These are phyloP conservation scores for Charadrius vociferus DNA, from an alignment of 2,113 vertebrate genomes.

Conservation along the genomic window DNA sequence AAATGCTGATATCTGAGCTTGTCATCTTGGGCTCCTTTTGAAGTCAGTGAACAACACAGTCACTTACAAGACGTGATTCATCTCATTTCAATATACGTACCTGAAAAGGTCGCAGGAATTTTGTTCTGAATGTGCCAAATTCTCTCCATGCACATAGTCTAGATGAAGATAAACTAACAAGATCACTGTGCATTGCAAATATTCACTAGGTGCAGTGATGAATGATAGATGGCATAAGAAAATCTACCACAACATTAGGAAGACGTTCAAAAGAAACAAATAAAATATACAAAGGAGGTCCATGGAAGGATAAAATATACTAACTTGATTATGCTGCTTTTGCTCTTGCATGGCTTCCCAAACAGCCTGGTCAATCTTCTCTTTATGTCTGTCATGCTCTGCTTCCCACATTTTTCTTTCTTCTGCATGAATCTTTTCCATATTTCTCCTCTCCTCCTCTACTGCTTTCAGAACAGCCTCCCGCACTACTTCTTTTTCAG, in stretches of 20 bases:
- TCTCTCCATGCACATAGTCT: neutral
- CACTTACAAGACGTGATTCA: neutral
- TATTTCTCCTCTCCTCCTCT: conserved; percentile 73
- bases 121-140: neutral
- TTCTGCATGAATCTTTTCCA: conserved; percentile 71
- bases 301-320: neutral
- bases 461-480: conserved; percentile 73
- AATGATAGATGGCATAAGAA: neutral
- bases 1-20: neutral
- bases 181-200: neutral
- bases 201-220: neutral
- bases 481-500: conserved; percentile 70
- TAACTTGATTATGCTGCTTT: conserved; percentile 72
- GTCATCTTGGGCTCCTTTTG: neutral
- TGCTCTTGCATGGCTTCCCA: conserved; percentile 70
- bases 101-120: neutral
- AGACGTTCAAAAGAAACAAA: neutral
- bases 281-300: neutral
- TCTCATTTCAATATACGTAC: neutral
- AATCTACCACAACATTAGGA: neutral
- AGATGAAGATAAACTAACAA: neutral
- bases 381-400: conserved; percentile 63
- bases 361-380: conserved; percentile 67
- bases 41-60: neutral
- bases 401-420: conserved; percentile 76